Conservation (phyloP, 2,113 vertebrate genomes). For the Rhinolophus sinicus region DNA sequence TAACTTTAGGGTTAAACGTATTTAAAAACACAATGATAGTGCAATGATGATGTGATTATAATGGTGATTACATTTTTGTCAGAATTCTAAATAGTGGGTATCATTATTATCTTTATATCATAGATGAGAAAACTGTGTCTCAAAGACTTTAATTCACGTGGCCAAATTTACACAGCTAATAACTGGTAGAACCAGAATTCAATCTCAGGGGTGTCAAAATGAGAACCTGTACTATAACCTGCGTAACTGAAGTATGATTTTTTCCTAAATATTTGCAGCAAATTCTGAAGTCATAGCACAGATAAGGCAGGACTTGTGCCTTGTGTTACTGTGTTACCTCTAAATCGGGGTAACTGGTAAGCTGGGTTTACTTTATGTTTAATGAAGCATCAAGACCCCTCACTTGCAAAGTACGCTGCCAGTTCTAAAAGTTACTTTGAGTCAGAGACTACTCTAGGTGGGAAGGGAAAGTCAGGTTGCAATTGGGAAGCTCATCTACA, state of each 20-base stretch:
- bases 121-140: not conserved
- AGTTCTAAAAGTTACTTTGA: not conserved
- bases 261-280: not conserved
- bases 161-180: not conserved
- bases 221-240: not conserved
- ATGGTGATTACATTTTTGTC: not conserved
- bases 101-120: not conserved
- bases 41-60: not conserved
- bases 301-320: not conserved
- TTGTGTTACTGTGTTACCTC: not conserved
- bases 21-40: not conserved
- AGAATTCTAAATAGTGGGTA: not conserved
- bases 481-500: not conserved
- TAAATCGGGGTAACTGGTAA: not conserved
- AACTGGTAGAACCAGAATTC: not conserved
- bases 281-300: not conserved
- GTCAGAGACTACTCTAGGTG: not conserved
- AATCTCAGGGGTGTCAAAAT: not conserved
- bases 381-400: not conserved
- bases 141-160: not conserved
- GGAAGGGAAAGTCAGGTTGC: not conserved
- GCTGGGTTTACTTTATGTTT: not conserved
- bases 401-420: fast-evolving
- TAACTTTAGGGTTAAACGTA: not conserved
- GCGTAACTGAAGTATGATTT: not conserved